Conservation (phyloP, 2,113 vertebrate species). For the Carassius gibelio region DNA sequence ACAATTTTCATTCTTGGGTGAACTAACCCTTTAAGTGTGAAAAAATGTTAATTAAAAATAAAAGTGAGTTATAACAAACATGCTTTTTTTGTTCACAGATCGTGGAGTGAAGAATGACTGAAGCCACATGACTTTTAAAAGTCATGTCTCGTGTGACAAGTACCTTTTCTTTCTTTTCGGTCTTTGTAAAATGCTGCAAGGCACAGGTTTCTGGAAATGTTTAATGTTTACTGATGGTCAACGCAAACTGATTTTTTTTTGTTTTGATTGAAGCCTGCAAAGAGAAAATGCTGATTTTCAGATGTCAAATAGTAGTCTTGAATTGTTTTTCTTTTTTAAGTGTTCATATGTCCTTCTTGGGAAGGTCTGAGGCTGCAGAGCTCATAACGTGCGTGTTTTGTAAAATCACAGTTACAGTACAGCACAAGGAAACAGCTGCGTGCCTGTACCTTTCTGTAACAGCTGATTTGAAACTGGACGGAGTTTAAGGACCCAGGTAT, state of each 20-base stretch:
- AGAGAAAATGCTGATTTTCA: neutral
- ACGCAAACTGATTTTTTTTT: neutral
- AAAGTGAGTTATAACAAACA: neutral
- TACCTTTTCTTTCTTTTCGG: slow-evolving; percentile 17
- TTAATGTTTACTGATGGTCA: neutral
- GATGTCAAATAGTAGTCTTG: neutral
- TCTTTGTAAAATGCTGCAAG: slow-evolving; percentile 26
- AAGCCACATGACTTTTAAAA: slow-evolving; percentile 8
- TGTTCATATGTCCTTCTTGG: neutral
- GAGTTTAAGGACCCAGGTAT: neutral
- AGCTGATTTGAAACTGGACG: neutral
- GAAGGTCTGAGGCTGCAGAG: neutral
- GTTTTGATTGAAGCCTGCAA: neutral
- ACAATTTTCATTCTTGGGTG: neutral
- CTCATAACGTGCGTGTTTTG: slow-evolving; percentile 12
- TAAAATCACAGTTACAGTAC: neutral
- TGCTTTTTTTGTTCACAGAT: slow-evolving; percentile 46
- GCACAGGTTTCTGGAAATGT: neutral
- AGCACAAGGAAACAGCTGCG: neutral
- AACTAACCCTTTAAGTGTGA: neutral
- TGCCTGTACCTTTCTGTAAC: neutral
- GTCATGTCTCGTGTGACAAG: slow-evolving; percentile 18
- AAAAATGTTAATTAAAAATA: neutral
- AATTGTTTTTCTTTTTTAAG: neutral
- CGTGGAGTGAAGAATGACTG: slow-evolving; percentile 34